Evolutionary conservation across 64 coral and sea anemone genomes (phyloP).

Genomic region (Catalaphyllia jardinei): DNA sequence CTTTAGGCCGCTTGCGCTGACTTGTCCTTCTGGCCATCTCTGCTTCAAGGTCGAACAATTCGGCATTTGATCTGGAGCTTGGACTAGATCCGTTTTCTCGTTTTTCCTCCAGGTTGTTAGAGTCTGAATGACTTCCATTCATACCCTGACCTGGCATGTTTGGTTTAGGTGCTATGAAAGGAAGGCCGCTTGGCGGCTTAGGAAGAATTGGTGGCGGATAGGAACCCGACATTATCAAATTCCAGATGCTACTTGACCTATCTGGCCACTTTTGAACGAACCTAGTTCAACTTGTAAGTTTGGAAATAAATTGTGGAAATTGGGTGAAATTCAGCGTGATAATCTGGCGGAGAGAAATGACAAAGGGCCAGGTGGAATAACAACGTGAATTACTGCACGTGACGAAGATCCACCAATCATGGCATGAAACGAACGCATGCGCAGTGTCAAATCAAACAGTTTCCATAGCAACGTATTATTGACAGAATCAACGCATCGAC

Average conservation of each 20-base stretch:
- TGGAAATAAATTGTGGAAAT: conserved; percentile 97
- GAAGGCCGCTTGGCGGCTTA: conserved; percentile 71
- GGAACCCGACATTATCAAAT: conserved; percentile 92
- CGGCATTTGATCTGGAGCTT: conserved; percentile 47
- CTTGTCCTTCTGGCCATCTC: conserved; percentile 81
- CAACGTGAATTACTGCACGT: conserved; percentile 88
- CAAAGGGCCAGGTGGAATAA: conserved; percentile 95
- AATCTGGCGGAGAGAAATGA: conserved; percentile 82
- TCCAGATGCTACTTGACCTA: conserved; percentile 53
- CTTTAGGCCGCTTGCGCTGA: conserved; percentile 97
- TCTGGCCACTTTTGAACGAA: conserved; percentile 57
- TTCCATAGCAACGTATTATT: conserved; percentile 38
- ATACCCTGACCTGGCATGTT: conserved; percentile 72
- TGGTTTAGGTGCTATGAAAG: conserved; percentile 82
- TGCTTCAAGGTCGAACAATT: conserved; percentile 58
- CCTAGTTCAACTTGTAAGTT: conserved; percentile 91
- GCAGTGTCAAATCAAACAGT: neutral
- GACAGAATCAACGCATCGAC: conserved; percentile 22
- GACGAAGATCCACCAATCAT: conserved; percentile 62
- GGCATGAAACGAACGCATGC: conserved; percentile 54
- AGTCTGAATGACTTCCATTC: conserved; percentile 64
- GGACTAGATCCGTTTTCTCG: conserved; percentile 59
- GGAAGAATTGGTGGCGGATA: conserved; percentile 88
- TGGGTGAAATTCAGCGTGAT: conserved; percentile 93
- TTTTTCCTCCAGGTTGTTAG: conserved; percentile 50